Conservation (phyloP, 2,797 vertebrate species). For the Carcharodon carcharias region DNA sequence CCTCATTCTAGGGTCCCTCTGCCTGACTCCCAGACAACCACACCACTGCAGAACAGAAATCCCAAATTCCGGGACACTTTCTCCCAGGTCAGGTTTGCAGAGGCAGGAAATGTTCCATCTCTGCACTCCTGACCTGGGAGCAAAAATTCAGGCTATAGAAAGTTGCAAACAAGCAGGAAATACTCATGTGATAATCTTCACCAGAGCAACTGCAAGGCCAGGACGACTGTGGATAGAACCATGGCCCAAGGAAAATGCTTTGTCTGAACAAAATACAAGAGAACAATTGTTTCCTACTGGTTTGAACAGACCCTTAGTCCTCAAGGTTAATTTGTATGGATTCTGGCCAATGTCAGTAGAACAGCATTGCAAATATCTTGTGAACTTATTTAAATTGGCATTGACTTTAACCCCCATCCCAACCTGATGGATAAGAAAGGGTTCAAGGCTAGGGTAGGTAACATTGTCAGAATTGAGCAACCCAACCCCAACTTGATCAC, state of each 20-base stretch:
- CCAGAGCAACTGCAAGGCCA: slow-evolving; percentile 46
- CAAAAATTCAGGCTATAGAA: too few relatives aligned
- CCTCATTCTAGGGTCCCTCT: too few relatives aligned
- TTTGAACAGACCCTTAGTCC: slow-evolving; percentile 51
- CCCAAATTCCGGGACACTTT: too few relatives aligned
- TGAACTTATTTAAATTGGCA: not conserved
- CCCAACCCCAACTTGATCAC: not conserved
- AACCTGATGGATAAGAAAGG: too few relatives aligned
- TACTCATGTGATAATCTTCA: not conserved
- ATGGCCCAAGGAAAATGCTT: slow-evolving; percentile 45
- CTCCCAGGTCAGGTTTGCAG: too few relatives aligned
- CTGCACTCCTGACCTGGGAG: too few relatives aligned
- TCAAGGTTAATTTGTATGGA: slow-evolving; percentile 59
- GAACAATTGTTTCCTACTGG: slow-evolving; percentile 57
- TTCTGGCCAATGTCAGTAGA: slow-evolving; percentile 51
- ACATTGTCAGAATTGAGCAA: not conserved
- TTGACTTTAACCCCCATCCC: too few relatives aligned
- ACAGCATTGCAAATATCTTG: not conserved
- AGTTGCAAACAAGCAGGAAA: not conserved
- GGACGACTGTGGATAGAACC: slow-evolving; percentile 48
- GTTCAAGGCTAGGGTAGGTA: not conserved
- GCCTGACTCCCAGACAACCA: too few relatives aligned
- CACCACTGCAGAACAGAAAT: too few relatives aligned
- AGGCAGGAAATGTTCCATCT: too few relatives aligned
- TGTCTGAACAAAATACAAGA: slow-evolving; percentile 54